Base-by-base conservation (phyloP, 2,888 invertebrate genomes). In the Myopa testacea region DNA sequence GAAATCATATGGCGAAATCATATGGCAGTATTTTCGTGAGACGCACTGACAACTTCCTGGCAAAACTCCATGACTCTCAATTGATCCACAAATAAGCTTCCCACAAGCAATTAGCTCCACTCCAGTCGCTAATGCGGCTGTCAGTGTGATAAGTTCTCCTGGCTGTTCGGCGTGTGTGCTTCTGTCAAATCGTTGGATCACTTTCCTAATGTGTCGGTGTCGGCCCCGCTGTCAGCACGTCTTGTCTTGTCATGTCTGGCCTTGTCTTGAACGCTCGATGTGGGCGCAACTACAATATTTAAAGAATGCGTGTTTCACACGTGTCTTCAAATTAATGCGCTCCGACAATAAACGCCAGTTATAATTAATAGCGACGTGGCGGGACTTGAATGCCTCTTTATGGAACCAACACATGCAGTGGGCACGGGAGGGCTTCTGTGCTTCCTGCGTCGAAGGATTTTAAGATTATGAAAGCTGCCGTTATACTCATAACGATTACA, bases 291-390 rank as follows among this genome's bases (percentile, higher is more conserved):
- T 70, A n/a, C n/a, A n/a, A n/a, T n/a, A 70, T 55, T 55, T 52
- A 52, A 55, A 34, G 70, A 70, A 50, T 40, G 73, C 19, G 37
- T 74, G 63, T 52, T 63, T 37, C 63, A 71, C 75, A 75, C 75
- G 75, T 75, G 75, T 68, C 75, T 69, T 38, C 45, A 69, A 69
- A 14, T 40, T 75, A 69, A 75, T 75, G 75, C 69, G 75, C 50
- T 58, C 45, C 68, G 69, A 75, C 75, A 69, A 68, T 75, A 58
- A 69, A 69, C 68, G 75, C 26, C 69, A 60, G 60, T 58, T 69
- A 34, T 58, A 75, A 75, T 75, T 58, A 58, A 75, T 58, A 52
- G 38, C 50, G 63, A 16, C 34, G 62, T 16, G 50, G 19, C 7
- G 6, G 37, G 37, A 34, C 55, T 37, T 52, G 12, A 65, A 65